These are phyloP conservation scores for Ectemnius lituratus DNA, from an alignment of 2,888 invertebrate genomes.

Conservation along the genomic window DNA sequence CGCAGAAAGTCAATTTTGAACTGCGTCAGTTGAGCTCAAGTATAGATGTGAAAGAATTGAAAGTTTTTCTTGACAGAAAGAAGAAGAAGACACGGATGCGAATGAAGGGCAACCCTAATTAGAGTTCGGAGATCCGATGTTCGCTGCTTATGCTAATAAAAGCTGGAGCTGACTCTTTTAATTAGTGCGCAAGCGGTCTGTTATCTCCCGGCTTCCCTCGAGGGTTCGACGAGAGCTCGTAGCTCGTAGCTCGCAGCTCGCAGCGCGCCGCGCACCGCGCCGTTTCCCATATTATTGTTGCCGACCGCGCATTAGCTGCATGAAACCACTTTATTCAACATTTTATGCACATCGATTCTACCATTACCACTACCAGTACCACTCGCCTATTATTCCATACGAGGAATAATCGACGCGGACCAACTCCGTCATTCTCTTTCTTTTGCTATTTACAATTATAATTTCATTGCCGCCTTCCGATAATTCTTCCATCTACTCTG, in stretches of 20 bases:
- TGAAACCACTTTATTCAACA: not conserved
- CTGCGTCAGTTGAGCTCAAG: too few species aligned
- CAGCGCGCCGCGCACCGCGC: not conserved
- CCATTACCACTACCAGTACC: constrained; percentile 15
- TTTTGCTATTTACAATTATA: too few species aligned
- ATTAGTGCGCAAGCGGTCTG: not conserved
- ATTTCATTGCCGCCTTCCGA: too few species aligned
- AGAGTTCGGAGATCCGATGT: constrained; percentile 29
- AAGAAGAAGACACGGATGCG: not conserved
- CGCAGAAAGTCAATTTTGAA: too few species aligned
- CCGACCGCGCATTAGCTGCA: not conserved
- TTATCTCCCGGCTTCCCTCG: not conserved
- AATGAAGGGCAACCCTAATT: constrained; percentile 23
- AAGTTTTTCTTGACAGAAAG: not conserved
- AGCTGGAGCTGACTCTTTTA: constrained; percentile 11
- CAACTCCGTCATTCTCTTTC: too few species aligned
- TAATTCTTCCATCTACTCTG: too few species aligned
- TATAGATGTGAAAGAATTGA: too few species aligned
- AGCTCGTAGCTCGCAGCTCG: not conserved
- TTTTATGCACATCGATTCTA: constrained; percentile 13
- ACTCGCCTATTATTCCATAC: not conserved
- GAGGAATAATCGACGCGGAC: too few species aligned
- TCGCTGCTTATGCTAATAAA: not conserved
- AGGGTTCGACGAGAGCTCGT: not conserved
- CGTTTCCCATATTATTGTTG: constrained; percentile 10